Evolutionary conservation across 2,888 invertebrate species (phyloP).

Genomic region (Tenthredo mesomela): DNA sequence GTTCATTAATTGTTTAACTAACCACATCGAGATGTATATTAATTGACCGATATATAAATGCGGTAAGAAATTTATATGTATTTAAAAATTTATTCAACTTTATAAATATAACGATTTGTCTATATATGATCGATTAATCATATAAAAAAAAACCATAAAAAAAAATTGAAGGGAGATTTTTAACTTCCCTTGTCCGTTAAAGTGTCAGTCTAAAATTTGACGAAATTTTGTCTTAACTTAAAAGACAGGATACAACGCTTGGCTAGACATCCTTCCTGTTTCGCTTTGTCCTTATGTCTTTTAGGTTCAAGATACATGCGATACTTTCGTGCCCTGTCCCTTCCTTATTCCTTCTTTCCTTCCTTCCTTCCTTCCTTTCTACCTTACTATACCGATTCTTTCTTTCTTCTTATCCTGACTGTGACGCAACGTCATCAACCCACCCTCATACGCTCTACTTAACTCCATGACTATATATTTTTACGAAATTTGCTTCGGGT

Average conservation of each 20-base stretch:
- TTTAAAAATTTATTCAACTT: neutral
- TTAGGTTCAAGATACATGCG: neutral
- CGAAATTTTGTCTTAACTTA: neutral
- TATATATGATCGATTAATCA: too few species aligned
- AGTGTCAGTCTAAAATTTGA: slow-evolving; percentile 7
- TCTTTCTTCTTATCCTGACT: neutral
- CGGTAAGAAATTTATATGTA: neutral
- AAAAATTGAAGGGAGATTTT: neutral
- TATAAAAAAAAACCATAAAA: neutral
- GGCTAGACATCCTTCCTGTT: slow-evolving; percentile 49
- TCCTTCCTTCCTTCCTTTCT: neutral
- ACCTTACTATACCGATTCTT: too few species aligned
- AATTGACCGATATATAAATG: neutral
- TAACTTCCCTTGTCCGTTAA: slow-evolving; percentile 26
- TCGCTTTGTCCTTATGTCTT: slow-evolving; percentile 1
- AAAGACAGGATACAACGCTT: slow-evolving; percentile 31
- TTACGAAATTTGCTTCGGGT: slow-evolving; percentile 15
- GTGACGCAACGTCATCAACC: neutral
- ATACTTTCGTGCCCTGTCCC: slow-evolving; percentile 15
- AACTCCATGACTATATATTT: neutral
- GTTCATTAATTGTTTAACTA: neutral
- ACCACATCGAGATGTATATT: neutral
- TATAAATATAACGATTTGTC: neutral
- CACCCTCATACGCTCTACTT: neutral
- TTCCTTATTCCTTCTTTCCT: neutral